These are phyloP conservation scores for Drosophila trapezifrons DNA, from an alignment of 1,140 invertebrate species.

Conservation along the genomic window DNA sequence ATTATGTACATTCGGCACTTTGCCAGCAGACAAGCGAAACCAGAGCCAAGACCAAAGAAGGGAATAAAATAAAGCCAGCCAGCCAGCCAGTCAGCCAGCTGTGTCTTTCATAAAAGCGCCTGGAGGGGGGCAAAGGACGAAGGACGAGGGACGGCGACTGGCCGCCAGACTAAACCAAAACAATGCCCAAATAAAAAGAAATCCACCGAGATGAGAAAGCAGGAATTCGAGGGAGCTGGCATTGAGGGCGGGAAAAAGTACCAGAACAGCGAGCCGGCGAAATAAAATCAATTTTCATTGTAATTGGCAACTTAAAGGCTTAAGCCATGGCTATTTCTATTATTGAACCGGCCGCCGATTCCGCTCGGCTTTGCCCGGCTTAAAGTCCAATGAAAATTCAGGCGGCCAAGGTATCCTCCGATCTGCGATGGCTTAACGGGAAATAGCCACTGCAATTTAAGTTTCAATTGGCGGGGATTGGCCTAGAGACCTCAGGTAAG, in stretches of 20 bases:
- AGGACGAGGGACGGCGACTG: not conserved
- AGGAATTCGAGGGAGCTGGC: not conserved
- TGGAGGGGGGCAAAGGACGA: slow-evolving; percentile 1
- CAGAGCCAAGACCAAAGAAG: not conserved
- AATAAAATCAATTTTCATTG: slow-evolving; percentile 82
- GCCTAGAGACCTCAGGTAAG: not conserved
- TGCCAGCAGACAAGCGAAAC: slow-evolving; percentile 44
- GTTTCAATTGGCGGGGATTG: not conserved
- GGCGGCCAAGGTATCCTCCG: not conserved
- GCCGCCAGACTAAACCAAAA: slow-evolving; percentile 41
- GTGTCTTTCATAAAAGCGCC: slow-evolving; percentile 52
- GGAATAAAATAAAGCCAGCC: slow-evolving; percentile 13
- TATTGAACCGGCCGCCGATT: slow-evolving; percentile 59
- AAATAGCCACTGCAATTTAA: not conserved
- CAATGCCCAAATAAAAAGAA: slow-evolving; percentile 30
- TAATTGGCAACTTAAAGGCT: slow-evolving; percentile 80
- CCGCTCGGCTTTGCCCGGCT: slow-evolving; percentile 16
- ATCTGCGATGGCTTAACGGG: not conserved
- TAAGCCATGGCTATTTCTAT: slow-evolving; percentile 57
- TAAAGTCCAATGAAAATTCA: not conserved
- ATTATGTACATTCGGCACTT: slow-evolving; percentile 77
- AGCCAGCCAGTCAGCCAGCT: slow-evolving; percentile 28
- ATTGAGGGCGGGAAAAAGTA: slow-evolving; percentile 3
- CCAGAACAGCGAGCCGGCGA: slow-evolving; percentile 34
- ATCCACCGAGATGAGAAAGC: slow-evolving; percentile 16